Conservation (phyloP, 2,113 vertebrate species). For the Gymnocephalus cernua region DNA sequence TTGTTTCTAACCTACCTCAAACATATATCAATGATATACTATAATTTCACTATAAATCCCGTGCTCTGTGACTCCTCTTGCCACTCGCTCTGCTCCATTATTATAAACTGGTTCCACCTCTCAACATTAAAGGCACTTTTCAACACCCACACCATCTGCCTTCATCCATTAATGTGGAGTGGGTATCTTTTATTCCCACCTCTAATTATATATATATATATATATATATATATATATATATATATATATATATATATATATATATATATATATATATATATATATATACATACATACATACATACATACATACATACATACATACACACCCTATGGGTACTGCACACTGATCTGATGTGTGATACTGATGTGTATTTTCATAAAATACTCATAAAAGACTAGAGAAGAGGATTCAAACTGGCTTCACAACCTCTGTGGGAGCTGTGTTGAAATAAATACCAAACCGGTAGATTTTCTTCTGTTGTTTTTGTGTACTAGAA, state of each 20-base stretch:
- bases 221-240: too few species aligned
- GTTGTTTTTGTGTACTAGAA: constrained; percentile 6
- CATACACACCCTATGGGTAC: too few species aligned
- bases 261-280: too few species aligned
- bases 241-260: too few species aligned
- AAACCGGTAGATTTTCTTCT: background rate
- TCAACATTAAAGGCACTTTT: constrained; percentile 51
- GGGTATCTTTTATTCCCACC: constrained; percentile 44
- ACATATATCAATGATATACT: constrained; percentile 7
- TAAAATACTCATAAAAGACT: constrained; percentile 40
- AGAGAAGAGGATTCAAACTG: constrained; percentile 26
- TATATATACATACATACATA: too few species aligned
- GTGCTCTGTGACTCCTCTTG: constrained; percentile 7
- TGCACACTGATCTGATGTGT: too few species aligned
- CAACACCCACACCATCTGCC: constrained; percentile 66
- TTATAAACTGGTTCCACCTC: constrained; percentile 41
- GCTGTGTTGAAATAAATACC: constrained; percentile 5
- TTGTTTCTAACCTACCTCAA: background rate
- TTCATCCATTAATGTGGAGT: constrained; percentile 56
- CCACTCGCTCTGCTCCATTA: constrained; percentile 26
- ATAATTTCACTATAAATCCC: constrained; percentile 17
- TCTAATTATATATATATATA: too few species aligned
- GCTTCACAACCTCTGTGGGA: constrained; percentile 7
- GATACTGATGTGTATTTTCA: constrained; percentile 34
- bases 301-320: too few species aligned